Percentiles rank a stretch among this genome's conserved stretches.
Evolutionary conservation across 2,113 vertebrate genomes (phyloP).

Genomic region (Siniperca knerii): DNA sequence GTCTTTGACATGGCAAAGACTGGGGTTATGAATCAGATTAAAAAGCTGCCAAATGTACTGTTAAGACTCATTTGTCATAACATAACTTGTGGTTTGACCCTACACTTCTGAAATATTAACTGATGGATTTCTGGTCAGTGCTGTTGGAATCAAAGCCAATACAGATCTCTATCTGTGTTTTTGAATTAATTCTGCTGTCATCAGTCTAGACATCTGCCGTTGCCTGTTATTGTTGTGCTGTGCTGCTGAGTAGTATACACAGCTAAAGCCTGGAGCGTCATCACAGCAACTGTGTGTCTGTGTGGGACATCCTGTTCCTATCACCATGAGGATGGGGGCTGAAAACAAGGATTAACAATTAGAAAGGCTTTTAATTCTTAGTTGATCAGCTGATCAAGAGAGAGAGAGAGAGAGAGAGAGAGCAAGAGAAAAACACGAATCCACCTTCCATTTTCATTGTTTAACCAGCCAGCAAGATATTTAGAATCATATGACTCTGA

Average conservation of each 20-base stretch:
- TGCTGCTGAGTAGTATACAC: constrained; percentile 29
- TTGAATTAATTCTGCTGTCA: constrained; percentile 39
- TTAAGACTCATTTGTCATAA: background rate
- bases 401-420: background rate
- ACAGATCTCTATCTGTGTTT: constrained; percentile 48
- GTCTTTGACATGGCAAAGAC: background rate
- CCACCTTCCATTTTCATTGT: background rate
- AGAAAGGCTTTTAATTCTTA: constrained; percentile 38
- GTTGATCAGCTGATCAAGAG: constrained; percentile 40
- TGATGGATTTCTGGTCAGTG: background rate
- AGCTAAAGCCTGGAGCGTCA: constrained; percentile 48
- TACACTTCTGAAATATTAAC: background rate
- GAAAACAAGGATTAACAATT: constrained; percentile 48
- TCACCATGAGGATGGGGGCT: constrained; percentile 18
- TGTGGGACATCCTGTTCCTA: constrained; percentile 47
- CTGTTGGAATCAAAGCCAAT: background rate
- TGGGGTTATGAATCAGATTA: background rate
- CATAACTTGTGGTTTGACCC: background rate
- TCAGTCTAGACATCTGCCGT: constrained; percentile 66
- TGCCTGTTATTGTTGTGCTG: constrained; percentile 38
- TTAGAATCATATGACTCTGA: background rate
- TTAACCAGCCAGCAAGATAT: constrained; percentile 7
- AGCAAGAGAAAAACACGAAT: background rate
- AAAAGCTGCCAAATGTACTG: background rate
- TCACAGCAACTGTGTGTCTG: constrained; percentile 35